Percentiles rank a stretch among this genome's conserved stretches.
These are phyloP conservation scores for Trypoxylus dichotomus DNA, from an alignment of 1,140 invertebrate species.

Conservation along the genomic window DNA sequence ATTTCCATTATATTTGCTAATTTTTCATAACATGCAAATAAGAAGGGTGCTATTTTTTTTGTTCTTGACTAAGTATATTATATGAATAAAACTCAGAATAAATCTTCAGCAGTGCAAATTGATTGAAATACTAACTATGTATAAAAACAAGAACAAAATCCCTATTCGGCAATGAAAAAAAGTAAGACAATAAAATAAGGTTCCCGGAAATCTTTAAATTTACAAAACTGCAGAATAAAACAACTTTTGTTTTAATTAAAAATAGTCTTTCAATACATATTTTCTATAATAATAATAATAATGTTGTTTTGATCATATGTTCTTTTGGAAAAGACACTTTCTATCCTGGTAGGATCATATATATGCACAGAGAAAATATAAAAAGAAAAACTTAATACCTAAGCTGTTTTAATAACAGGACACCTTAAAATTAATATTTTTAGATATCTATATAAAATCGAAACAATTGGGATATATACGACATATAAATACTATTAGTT, in stretches of 20 bases:
- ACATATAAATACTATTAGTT: slow-evolving; percentile 3
- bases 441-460: neutral
- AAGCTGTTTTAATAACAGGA: neutral
- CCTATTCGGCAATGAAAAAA: too few relatives aligned
- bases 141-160: too few relatives aligned
- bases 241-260: slow-evolving; percentile 11
- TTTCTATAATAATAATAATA: slow-evolving; percentile 1
- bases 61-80: too few relatives aligned
- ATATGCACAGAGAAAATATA: slow-evolving; percentile 13
- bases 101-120: too few relatives aligned
- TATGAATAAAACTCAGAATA: too few relatives aligned
- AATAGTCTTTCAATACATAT: neutral
- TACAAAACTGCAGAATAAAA: neutral
- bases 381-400: neutral
- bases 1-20: too few relatives aligned
- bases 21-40: too few relatives aligned
- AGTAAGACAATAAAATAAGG: too few relatives aligned
- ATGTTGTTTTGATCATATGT: neutral
- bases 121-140: too few relatives aligned
- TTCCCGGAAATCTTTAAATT: too few relatives aligned
- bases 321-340: too few relatives aligned
- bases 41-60: too few relatives aligned
- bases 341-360: neutral
- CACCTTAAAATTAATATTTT: neutral
- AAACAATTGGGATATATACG: neutral